Conservation (phyloP, 2,113 vertebrate species). For the Psophia crepitans region DNA sequence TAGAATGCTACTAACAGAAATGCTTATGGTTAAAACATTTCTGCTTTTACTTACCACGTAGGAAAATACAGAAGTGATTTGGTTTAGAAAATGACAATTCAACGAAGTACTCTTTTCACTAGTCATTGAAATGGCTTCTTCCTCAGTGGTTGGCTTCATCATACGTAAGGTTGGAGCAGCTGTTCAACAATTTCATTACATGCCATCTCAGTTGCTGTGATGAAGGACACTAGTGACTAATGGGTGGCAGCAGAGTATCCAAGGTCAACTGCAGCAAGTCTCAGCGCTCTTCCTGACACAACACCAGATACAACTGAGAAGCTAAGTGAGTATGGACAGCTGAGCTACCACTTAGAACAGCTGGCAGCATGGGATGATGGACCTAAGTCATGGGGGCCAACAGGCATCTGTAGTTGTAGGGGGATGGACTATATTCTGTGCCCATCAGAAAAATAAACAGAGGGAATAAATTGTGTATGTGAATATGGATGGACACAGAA, state of each 20-base stretch:
- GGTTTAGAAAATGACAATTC: neutral
- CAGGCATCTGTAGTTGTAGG: neutral
- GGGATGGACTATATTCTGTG: neutral
- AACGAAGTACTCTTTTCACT: neutral
- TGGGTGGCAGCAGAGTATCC: neutral
- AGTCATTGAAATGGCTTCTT: neutral
- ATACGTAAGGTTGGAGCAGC: neutral
- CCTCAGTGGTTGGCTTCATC: accelerated
- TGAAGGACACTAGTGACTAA: neutral
- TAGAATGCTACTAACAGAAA: neutral
- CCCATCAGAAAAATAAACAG: neutral
- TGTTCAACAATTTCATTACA: neutral
- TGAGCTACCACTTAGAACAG: neutral
- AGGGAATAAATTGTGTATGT: neutral
- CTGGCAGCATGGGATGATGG: neutral
- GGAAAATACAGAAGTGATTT: neutral
- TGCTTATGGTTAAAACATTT: neutral
- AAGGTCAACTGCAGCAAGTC: neutral
- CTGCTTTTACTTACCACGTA: neutral
- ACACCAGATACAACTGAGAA: neutral
- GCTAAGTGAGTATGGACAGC: neutral
- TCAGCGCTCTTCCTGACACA: neutral
- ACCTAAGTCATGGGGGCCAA: neutral
- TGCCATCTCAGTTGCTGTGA: neutral
- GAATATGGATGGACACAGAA: neutral